Percentiles rank a stretch among this genome's conserved stretches.
Evolutionary conservation across 2,113 vertebrate species (phyloP).

Genomic region (Percopsis transmontana): DNA sequence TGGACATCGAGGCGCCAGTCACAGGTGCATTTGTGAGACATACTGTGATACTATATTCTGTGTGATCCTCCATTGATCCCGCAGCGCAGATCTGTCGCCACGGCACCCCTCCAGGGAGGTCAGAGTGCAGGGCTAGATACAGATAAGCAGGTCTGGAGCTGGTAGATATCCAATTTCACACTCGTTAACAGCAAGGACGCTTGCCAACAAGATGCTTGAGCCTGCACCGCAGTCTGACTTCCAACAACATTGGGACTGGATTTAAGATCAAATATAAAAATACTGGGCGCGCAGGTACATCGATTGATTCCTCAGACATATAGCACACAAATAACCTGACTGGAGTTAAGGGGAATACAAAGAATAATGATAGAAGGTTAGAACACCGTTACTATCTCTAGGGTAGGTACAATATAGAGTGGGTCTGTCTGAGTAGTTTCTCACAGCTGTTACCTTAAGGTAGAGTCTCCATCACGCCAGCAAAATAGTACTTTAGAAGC

Average conservation of each 20-base stretch:
- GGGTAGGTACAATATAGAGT: neutral
- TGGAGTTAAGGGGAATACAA: constrained; percentile 24
- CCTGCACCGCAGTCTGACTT: too few relatives aligned
- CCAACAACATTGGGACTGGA: too few relatives aligned
- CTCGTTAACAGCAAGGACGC: too few relatives aligned
- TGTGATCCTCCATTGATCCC: neutral
- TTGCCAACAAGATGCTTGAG: too few relatives aligned
- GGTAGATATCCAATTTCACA: too few relatives aligned
- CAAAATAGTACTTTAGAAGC: neutral
- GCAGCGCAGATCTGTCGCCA: neutral
- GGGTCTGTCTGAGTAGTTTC: constrained; percentile 18
- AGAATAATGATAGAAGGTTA: constrained; percentile 17
- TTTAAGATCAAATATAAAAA: too few relatives aligned
- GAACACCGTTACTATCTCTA: neutral
- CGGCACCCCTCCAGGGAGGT: too few relatives aligned
- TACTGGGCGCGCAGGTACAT: too few relatives aligned
- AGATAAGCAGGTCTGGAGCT: too few relatives aligned
- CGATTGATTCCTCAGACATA: constrained; percentile 10
- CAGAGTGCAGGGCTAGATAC: too few relatives aligned
- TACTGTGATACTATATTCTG: neutral
- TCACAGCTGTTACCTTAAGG: constrained; percentile 36
- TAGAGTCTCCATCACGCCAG: constrained; percentile 23
- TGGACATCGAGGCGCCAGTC: constrained; percentile 84
- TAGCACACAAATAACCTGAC: constrained; percentile 45
- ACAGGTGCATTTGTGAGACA: constrained; percentile 71